These are phyloP conservation scores for Cheilosia vulpina DNA, from an alignment of 2,888 invertebrate genomes.

Conservation along the genomic window DNA sequence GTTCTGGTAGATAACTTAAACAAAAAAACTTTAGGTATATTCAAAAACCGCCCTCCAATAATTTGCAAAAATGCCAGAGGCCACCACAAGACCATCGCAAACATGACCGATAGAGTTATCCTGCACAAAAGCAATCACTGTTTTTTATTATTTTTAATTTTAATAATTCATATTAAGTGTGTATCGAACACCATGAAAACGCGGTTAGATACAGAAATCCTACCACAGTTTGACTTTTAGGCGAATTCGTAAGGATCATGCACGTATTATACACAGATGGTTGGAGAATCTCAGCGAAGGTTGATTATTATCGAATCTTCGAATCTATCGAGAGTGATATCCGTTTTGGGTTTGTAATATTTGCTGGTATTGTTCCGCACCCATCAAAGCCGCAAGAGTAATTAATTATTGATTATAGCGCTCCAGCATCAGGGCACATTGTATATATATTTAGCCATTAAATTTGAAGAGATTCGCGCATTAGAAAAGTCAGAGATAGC, in stretches of 20 bases:
- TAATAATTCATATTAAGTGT: conserved; percentile 21
- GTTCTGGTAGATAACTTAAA: too few species aligned
- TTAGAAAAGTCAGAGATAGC: neutral
- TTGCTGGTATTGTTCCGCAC: neutral
- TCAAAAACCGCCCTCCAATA: too few species aligned
- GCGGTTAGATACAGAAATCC: neutral
- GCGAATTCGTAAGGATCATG: neutral
- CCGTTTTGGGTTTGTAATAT: neutral
- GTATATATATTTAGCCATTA: conserved; percentile 1
- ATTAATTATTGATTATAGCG: conserved; percentile 48
- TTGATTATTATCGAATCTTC: conserved; percentile 23
- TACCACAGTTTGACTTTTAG: conserved; percentile 2
- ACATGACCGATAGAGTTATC: conserved; percentile 26
- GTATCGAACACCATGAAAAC: neutral
- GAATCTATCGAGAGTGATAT: neutral
- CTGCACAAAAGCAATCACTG: conserved; percentile 10
- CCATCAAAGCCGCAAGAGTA: neutral
- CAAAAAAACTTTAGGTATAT: too few species aligned
- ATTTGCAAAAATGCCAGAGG: too few species aligned
- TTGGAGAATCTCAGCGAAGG: neutral
- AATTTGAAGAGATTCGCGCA: conserved; percentile 9
- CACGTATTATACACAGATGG: neutral
- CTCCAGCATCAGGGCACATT: conserved; percentile 16
- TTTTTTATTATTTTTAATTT: too few species aligned
- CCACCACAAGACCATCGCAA: neutral